Percentiles rank a stretch among this genome's conserved stretches.
Evolutionary conservation across 92 coral and sea anemone species (phyloP).

Genomic region (Chrysogorgia sp.): DNA sequence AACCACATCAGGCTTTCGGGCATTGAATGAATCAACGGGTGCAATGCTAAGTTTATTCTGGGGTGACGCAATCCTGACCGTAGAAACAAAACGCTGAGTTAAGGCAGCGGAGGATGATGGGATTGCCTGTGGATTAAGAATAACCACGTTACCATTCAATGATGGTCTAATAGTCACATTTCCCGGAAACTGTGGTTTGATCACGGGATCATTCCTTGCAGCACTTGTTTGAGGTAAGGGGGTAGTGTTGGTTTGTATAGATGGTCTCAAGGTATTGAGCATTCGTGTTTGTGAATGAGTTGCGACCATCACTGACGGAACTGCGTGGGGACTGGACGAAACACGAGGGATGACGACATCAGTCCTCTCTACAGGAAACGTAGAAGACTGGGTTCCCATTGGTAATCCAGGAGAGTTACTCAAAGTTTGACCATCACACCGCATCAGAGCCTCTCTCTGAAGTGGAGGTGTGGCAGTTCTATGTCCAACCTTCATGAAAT

Average conservation of each 20-base stretch:
- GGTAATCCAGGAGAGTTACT: conserved; percentile 6
- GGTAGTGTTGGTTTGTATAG: background rate
- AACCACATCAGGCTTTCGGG: conserved; percentile 25
- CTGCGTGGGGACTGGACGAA: conserved; percentile 16
- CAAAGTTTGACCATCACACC: conserved; percentile 13
- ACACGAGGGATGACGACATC: conserved; percentile 13
- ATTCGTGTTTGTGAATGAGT: background rate
- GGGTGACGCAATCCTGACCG: background rate
- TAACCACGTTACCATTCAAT: background rate
- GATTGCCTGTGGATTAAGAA: background rate
- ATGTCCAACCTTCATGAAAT: background rate
- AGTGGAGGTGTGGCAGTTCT: conserved; percentile 14
- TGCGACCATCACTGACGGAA: background rate
- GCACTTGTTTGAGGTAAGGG: background rate
- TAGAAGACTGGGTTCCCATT: conserved; percentile 10
- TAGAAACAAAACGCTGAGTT: background rate
- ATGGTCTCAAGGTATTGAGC: background rate
- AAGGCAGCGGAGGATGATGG: background rate
- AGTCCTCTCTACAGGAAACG: conserved; percentile 26
- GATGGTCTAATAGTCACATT: background rate
- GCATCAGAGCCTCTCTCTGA: background rate
- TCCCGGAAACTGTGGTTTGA: background rate
- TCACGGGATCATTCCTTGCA: background rate
- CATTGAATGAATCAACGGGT: background rate
- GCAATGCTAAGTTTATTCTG: background rate